Conservation (phyloP, 2,797 vertebrate species). For the Ambastaia sidthimunki region DNA sequence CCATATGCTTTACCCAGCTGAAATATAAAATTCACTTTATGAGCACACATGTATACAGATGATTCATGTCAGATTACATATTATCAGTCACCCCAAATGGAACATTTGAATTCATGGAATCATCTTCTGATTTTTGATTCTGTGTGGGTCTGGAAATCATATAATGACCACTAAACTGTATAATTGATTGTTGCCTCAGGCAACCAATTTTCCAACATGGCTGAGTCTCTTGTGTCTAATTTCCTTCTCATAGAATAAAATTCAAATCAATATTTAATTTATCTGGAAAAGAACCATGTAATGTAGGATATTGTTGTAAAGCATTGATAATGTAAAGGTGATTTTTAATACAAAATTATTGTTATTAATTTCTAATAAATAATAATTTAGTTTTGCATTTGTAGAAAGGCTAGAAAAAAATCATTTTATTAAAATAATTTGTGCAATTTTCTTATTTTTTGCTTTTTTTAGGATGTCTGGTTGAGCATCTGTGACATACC, state of each 20-base stretch:
- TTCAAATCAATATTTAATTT: neutral
- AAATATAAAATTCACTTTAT: neutral
- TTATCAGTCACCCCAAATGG: too few species aligned
- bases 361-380: too few species aligned
- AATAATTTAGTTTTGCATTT: too few species aligned
- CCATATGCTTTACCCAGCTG: constrained; percentile 93
- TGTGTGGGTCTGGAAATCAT: too few species aligned
- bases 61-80: neutral
- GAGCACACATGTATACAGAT: neutral
- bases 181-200: neutral
- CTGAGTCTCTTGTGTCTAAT: neutral
- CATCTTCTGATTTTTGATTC: neutral
- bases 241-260: neutral
- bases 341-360: too few species aligned
- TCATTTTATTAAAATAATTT: neutral
- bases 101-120: too few species aligned
- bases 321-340: too few species aligned
- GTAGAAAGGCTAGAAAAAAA: neutral
- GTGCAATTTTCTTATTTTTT: neutral
- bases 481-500: constrained; percentile 70
- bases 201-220: neutral
- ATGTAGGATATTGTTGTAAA: neutral
- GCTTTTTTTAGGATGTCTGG: neutral
- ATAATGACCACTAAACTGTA: neutral
- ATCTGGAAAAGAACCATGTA: neutral